These are phyloP conservation scores for Muschampia plurimacula DNA, from an alignment of 2,888 invertebrate genomes.

Conservation along the genomic window DNA sequence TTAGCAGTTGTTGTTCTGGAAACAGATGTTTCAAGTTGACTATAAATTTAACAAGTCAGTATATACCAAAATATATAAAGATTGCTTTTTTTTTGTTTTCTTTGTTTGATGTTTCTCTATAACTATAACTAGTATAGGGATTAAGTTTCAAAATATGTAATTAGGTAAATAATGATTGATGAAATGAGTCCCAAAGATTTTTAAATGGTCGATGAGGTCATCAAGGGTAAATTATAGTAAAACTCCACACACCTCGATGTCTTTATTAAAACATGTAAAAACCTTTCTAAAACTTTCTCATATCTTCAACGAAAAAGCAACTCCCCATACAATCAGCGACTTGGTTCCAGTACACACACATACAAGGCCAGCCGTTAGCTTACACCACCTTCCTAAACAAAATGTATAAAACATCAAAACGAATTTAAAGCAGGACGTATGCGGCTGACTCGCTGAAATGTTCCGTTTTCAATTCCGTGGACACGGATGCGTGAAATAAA, in stretches of 20 bases:
- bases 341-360: neutral
- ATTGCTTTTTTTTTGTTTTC: too few relatives aligned
- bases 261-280: too few relatives aligned
- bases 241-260: too few relatives aligned
- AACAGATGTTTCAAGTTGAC: neutral
- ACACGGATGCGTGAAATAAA: conserved; percentile 30
- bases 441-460: conserved; percentile 13
- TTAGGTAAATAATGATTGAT: too few relatives aligned
- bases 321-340: neutral
- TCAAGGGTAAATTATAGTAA: too few relatives aligned
- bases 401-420: conserved; percentile 21
- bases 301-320: neutral
- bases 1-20: neutral
- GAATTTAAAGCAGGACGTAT: neutral
- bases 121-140: too few relatives aligned
- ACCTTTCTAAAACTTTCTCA: too few relatives aligned
- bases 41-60: neutral
- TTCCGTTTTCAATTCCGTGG: conserved; percentile 30
- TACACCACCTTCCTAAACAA: neutral
- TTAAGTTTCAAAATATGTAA: too few relatives aligned
- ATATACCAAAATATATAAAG: too few relatives aligned
- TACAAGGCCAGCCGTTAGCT: neutral
- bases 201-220: too few relatives aligned
- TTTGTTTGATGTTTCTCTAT: too few relatives aligned
- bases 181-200: too few relatives aligned